Evolutionary conservation across 2,888 invertebrate genomes (phyloP).

Genomic region (Malacosoma neustria): DNA sequence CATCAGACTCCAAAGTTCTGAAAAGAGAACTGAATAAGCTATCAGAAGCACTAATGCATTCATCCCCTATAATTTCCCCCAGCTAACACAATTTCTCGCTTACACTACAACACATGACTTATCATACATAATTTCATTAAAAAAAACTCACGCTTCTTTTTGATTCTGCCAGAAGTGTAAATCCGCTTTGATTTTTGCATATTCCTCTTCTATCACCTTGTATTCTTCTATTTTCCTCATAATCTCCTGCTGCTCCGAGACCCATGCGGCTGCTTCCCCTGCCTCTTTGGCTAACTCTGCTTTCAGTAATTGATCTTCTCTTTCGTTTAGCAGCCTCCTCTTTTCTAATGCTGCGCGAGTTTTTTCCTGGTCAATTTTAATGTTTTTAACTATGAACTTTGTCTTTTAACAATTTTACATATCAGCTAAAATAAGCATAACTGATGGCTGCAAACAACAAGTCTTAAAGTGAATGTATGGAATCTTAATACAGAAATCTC

Average conservation of each 20-base stretch:
- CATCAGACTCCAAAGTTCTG: too few relatives aligned
- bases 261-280: slow-evolving; percentile 22
- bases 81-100: too few relatives aligned
- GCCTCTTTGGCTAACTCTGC: slow-evolving; percentile 22
- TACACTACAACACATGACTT: too few relatives aligned
- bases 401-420: too few relatives aligned
- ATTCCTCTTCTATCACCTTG: slow-evolving; percentile 18
- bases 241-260: slow-evolving; percentile 15
- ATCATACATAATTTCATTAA: too few relatives aligned
- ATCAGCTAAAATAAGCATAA: too few relatives aligned
- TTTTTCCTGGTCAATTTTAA: slow-evolving; percentile 31
- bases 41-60: too few relatives aligned
- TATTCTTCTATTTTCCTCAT: slow-evolving; percentile 18
- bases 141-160: slow-evolving; percentile 31
- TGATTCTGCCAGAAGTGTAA: slow-evolving; percentile 38
- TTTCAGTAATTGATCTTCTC: slow-evolving; percentile 28
- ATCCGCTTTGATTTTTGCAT: slow-evolving; percentile 20
- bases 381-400: neutral
- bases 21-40: too few relatives aligned
- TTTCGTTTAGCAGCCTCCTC: slow-evolving; percentile 23
- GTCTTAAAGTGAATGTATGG: too few relatives aligned
- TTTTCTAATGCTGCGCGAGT: slow-evolving; percentile 31
- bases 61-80: too few relatives aligned
- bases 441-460: too few relatives aligned
- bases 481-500: too few relatives aligned